phyloP scores from a whole-genome alignment of 2,888 invertebrate species.

The Conops quadrifasciatus region DNA sequence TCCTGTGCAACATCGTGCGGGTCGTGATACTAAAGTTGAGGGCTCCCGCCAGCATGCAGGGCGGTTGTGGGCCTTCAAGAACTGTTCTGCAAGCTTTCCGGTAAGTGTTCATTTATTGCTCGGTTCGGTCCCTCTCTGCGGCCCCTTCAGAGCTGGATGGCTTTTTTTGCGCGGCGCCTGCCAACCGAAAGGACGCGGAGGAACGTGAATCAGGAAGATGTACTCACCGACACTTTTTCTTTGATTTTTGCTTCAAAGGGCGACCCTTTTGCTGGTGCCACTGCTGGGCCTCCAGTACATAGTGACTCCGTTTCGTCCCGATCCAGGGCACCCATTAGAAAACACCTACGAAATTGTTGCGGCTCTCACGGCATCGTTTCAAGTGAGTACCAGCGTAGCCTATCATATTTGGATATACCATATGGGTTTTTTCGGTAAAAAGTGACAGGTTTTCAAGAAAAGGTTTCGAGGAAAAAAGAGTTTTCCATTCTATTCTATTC shows the following conservation, averaged over 20 bases:
- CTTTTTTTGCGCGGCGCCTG: neutral
- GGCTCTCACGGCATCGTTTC: conserved; percentile 87
- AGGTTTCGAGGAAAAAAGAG: neutral
- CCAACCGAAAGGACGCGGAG: neutral
- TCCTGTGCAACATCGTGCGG: conserved; percentile 89
- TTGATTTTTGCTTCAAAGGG: conserved; percentile 67
- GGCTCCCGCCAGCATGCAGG: conserved; percentile 73
- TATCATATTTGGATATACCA: no score
- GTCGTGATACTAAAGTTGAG: conserved; percentile 84
- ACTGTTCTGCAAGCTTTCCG: conserved; percentile 80
- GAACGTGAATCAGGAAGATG: neutral
- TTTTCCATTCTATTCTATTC: neutral
- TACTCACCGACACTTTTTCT: neutral
- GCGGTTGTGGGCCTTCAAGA: conserved; percentile 72
- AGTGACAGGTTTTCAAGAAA: no score
- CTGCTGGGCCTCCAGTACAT: conserved; percentile 90
- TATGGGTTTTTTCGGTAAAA: no score
- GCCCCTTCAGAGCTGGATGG: neutral
- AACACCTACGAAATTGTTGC: conserved; percentile 83
- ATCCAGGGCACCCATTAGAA: conserved; percentile 76
- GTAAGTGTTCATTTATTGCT: conserved; percentile 62
- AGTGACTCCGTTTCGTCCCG: conserved; percentile 84
- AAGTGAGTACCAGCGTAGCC: conserved; percentile 74
- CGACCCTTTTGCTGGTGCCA: conserved; percentile 89
- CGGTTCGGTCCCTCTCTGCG: neutral